phyloP scores from a whole-genome alignment of 2,888 invertebrate genomes.

The Lamproptera curius region DNA sequence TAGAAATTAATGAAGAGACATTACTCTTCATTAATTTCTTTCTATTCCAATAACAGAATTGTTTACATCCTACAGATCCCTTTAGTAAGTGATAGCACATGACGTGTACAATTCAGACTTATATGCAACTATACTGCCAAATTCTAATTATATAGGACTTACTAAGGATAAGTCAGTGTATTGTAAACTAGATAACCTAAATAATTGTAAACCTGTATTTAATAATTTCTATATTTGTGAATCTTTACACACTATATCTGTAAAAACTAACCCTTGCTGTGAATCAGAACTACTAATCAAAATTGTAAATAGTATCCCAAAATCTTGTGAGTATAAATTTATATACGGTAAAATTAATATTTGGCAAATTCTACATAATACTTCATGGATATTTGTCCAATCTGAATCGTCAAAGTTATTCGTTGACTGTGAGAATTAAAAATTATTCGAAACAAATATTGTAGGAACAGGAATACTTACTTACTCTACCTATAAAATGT shows the following conservation, averaged over 20 bases:
- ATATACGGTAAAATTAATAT: slow-evolving; percentile 11
- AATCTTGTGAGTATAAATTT: slow-evolving; percentile 17
- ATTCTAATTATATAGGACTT: slow-evolving; percentile 19
- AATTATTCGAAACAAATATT: slow-evolving; percentile 9
- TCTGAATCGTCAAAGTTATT: slow-evolving; percentile 11
- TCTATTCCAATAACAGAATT: slow-evolving; percentile 16
- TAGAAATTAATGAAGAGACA: slow-evolving; percentile 19
- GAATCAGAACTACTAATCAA: slow-evolving; percentile 21
- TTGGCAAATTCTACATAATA: slow-evolving; percentile 14
- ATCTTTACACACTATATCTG: slow-evolving; percentile 10
- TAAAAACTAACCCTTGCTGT: slow-evolving; percentile 7
- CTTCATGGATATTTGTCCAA: not conserved
- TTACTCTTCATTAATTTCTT: slow-evolving; percentile 15
- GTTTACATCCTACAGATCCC: slow-evolving; percentile 16
- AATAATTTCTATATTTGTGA: slow-evolving; percentile 11
- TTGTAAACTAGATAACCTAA: slow-evolving; percentile 16
- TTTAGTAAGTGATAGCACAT: not conserved
- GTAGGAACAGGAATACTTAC: slow-evolving; percentile 12
- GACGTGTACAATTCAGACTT: not conserved
- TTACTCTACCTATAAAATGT: slow-evolving; percentile 16
- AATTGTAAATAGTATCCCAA: slow-evolving; percentile 12
- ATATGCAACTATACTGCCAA: slow-evolving; percentile 18
- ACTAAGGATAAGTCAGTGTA: slow-evolving; percentile 19
- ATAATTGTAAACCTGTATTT: slow-evolving; percentile 15
- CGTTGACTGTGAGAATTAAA: slow-evolving; percentile 12